Percentiles rank a stretch among this genome's conserved stretches.
Evolutionary conservation across 2,797 vertebrate genomes (phyloP).

Genomic region (Scolopax bukidnonensis): DNA sequence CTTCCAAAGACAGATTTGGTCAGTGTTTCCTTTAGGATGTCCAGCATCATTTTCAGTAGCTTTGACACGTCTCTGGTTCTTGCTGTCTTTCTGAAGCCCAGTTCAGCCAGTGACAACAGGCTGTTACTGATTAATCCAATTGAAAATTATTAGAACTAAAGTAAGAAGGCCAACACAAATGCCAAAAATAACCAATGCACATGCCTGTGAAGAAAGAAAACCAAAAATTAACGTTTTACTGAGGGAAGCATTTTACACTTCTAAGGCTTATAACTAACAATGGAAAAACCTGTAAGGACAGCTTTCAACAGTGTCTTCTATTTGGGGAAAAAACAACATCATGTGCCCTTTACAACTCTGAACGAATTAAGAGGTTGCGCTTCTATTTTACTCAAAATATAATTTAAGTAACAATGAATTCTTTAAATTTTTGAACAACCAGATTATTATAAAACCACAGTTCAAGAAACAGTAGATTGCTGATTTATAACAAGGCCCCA

Average conservation of each 20-base stretch:
- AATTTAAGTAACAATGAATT: neutral
- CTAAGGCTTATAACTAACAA: neutral
- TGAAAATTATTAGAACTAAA: conserved; percentile 85
- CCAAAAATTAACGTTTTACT: conserved; percentile 14
- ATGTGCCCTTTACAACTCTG: neutral
- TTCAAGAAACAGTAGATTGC: neutral
- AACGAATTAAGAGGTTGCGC: neutral
- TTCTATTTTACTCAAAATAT: neutral
- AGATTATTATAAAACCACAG: neutral
- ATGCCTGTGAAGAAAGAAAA: conserved; percentile 75
- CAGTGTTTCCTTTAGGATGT: neutral
- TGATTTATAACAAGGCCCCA: neutral
- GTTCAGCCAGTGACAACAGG: neutral
- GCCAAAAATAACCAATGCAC: conserved; percentile 82
- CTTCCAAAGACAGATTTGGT: neutral
- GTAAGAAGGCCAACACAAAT: conserved; percentile 86
- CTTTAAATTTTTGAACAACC: neutral
- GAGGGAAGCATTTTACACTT: conserved; percentile 24
- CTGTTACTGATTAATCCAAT: conserved; percentile 78
- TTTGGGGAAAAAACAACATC: neutral
- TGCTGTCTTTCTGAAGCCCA: neutral
- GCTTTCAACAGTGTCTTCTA: neutral
- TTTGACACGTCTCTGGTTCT: neutral
- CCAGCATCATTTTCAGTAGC: neutral
- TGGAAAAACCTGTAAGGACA: neutral